Evolutionary conservation across 1,140 invertebrate genomes (phyloP).

Genomic region (Colletes latitarsis): DNA sequence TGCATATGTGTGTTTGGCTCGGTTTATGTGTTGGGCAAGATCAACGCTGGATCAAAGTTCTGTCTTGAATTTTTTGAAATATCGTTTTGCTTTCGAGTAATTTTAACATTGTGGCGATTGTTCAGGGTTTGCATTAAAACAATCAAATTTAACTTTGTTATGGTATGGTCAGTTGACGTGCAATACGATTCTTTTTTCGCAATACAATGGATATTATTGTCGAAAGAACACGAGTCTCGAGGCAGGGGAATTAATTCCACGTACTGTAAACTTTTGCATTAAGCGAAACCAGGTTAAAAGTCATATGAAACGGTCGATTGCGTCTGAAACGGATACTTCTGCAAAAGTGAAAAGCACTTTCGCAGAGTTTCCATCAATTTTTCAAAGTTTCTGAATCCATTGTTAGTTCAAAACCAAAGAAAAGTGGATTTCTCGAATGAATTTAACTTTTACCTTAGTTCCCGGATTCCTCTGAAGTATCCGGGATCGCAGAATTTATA

Average conservation of each 20-base stretch:
- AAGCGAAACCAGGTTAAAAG: neutral
- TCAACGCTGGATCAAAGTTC: neutral
- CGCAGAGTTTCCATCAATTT: neutral
- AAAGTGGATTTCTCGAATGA: neutral
- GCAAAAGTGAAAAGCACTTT: neutral
- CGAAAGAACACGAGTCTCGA: neutral
- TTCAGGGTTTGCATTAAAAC: too few species aligned
- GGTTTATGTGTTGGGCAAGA: neutral
- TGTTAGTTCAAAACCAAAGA: neutral
- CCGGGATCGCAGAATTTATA: too few species aligned
- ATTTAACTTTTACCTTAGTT: neutral
- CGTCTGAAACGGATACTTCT: neutral
- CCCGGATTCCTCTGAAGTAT: neutral
- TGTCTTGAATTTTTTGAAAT: neutral
- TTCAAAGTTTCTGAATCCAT: neutral
- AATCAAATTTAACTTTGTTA: too few species aligned
- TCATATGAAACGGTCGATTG: neutral
- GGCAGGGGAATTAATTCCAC: neutral
- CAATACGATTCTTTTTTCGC: neutral
- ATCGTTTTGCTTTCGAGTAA: neutral
- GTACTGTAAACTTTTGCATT: constrained; percentile 1
- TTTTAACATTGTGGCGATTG: too few species aligned
- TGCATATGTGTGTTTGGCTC: neutral
- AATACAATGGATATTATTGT: too few species aligned
- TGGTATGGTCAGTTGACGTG: too few species aligned